Base-by-base conservation (phyloP, 2,113 vertebrate species). In the Alethe diademata region DNA sequence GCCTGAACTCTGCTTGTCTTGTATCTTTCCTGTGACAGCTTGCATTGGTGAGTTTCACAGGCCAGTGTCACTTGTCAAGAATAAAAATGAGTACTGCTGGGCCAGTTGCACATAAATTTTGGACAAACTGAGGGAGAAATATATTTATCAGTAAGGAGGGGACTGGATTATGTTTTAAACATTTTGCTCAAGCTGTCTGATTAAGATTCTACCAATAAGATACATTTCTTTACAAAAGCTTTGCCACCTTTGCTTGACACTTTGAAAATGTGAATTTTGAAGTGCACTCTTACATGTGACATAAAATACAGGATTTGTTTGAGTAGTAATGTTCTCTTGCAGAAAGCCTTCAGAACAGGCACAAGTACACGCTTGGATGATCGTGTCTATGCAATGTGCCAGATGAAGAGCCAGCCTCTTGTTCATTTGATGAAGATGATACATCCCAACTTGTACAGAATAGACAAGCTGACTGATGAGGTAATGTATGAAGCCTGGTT, bases 291-390 rank as follows among this genome's bases (percentile, higher is more conserved):
- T 38, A 38, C 8, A 14, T 35, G 31, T 75, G 66, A 19, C 10
- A 10, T n/a, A 29, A 79, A 74, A 12, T 7, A 10, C 2, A 43
- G 36, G 36, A 35, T 54, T 91, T 56, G 29, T 50, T 42, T 82
- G 66, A 61, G 45, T 73, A 31, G 73, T 47, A n/a, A 18, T 91
- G 14, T 66, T 96, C 51, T 54, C 36, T 88, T 93, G 4, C 97
- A 99, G 99, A 99, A 99, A 98, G 99, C 99, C 2, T 98, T 99
- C 92, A 98, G 99, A 92, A 99, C 98, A 0, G 99, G 99, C 43
- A 99, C 97, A 12, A 99, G 99, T 92, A 99, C 99, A 4, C 98
- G 99, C 47, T 98, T 99, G 97, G 99, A 99, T 87, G 99, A 99
- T 91, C 98, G 99, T 0, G 98, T 99, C 8, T 99, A 98, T 66